Evolutionary conservation across 2,113 vertebrate genomes (phyloP).

Genomic region (Poeciliopsis turrubarensis): DNA sequence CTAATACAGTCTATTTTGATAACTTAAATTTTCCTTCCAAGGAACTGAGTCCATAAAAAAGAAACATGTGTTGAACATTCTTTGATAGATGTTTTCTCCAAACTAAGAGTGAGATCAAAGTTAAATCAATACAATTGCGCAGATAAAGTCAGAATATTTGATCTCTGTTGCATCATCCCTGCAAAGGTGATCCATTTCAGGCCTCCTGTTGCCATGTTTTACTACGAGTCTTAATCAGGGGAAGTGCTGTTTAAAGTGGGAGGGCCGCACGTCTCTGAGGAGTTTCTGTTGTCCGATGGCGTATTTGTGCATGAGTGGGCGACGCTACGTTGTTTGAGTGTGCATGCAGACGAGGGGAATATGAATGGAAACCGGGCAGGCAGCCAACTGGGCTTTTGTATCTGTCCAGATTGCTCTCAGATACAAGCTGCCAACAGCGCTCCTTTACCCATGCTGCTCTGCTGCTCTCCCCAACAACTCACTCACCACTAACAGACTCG

Average conservation of each 20-base stretch:
- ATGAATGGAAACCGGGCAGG: constrained; percentile 66
- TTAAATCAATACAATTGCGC: no score
- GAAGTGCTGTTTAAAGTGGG: constrained; percentile 38
- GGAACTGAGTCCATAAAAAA: no score
- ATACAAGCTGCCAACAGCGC: constrained; percentile 53
- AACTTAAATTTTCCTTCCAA: no score
- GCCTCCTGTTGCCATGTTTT: constrained; percentile 28
- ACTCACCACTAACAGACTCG: constrained; percentile 50
- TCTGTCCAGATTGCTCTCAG: constrained; percentile 49
- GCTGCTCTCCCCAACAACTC: constrained; percentile 57
- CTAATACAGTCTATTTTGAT: no score
- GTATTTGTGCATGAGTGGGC: constrained; percentile 20
- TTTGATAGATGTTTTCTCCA: no score
- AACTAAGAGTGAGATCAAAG: no score
- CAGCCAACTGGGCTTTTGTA: constrained; percentile 54
- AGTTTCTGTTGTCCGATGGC: constrained; percentile 19
- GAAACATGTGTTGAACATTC: no score
- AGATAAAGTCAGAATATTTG: no score
- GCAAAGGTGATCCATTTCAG: background rate
- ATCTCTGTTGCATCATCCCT: background rate
- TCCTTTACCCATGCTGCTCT: constrained; percentile 39
- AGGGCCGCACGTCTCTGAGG: background rate
- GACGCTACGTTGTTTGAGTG: constrained; percentile 7
- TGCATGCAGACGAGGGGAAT: constrained; percentile 39
- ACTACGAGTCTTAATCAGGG: constrained; percentile 45